Percentiles rank a stretch among this genome's conserved stretches.
These are phyloP conservation scores for Drosophila bifasciata DNA, from an alignment of 1,140 invertebrate species.

Conservation along the genomic window DNA sequence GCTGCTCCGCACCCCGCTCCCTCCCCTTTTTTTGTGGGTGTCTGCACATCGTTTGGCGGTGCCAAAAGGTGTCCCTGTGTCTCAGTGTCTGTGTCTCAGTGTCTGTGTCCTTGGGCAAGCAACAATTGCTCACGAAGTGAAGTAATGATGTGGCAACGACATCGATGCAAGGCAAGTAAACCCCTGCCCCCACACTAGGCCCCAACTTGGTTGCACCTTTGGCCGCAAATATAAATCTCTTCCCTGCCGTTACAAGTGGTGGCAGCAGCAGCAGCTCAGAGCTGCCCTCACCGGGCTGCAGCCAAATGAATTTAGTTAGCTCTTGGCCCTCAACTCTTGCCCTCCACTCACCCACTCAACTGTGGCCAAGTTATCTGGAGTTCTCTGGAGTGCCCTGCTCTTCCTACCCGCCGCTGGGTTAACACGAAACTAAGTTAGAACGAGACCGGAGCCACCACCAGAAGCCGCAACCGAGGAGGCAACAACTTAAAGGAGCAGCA, in stretches of 20 bases:
- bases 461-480: conserved; percentile 31
- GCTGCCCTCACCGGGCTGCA: conserved; percentile 24
- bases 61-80: background rate
- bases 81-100: conserved; percentile 1
- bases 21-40: conserved; percentile 5
- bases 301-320: conserved; percentile 62
- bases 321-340: too few species aligned
- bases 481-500: background rate
- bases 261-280: background rate
- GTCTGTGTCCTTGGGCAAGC: conserved; percentile 45
- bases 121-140: conserved; percentile 60
- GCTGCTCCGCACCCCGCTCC: too few species aligned
- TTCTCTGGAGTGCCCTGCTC: too few species aligned
- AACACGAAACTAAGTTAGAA: conserved; percentile 57
- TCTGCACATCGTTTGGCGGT: conserved; percentile 19
- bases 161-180: conserved; percentile 53
- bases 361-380: conserved; percentile 51
- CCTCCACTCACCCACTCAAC: conserved; percentile 1
- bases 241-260: conserved; percentile 3
- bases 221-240: conserved; percentile 53
- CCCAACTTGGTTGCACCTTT: conserved; percentile 49
- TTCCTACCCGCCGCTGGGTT: conserved; percentile 38
- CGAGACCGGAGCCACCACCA: conserved; percentile 38
- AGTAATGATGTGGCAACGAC: conserved; percentile 65
- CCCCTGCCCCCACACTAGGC: background rate